phyloP scores from a whole-genome alignment of 2,797 vertebrate genomes.

The Anguilla obscura region DNA sequence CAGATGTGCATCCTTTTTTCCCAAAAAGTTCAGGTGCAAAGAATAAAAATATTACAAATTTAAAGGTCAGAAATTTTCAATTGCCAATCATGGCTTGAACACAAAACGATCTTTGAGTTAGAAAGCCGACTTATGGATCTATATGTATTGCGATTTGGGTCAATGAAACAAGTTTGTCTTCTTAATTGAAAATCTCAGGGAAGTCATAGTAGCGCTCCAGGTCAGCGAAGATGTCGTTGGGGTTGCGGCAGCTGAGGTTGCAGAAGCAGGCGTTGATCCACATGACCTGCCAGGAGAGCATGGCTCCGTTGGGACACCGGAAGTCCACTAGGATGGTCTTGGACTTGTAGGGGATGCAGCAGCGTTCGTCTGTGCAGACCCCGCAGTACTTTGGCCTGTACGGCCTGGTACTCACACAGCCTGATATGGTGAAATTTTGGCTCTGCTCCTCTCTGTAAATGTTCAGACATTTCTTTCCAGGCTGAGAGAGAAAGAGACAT shows the following conservation, averaged over 20 bases:
- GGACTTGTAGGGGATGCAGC: conserved; percentile 95
- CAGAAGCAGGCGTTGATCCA: conserved; percentile 98
- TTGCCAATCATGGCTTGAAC: not conserved
- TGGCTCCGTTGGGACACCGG: conserved; percentile 79
- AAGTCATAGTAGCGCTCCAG: conserved; percentile 86
- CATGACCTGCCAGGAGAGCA: conserved; percentile 85
- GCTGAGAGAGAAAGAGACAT: conserved; percentile 59
- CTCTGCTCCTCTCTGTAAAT: conserved; percentile 81
- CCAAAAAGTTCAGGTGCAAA: not conserved
- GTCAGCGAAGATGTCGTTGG: conserved; percentile 93
- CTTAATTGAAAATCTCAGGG: conserved; percentile 82
- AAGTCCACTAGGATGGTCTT: conserved; percentile 89
- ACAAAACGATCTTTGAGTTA: not conserved
- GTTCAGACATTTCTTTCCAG: conserved; percentile 91
- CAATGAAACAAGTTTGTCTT: not conserved
- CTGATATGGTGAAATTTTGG: conserved; percentile 86
- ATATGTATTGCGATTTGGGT: not conserved
- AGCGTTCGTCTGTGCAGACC: conserved; percentile 85
- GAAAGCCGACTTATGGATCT: not conserved
- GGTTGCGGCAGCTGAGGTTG: conserved; percentile 91
- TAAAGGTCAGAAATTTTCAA: conserved; percentile 38
- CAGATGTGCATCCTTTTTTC: not conserved
- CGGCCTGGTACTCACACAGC: conserved; percentile 81
- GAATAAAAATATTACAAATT: not conserved
- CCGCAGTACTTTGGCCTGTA: conserved; percentile 94